phyloP scores from a whole-genome alignment of 2,113 vertebrate genomes.

The Leptobrachium ailaonicum region DNA sequence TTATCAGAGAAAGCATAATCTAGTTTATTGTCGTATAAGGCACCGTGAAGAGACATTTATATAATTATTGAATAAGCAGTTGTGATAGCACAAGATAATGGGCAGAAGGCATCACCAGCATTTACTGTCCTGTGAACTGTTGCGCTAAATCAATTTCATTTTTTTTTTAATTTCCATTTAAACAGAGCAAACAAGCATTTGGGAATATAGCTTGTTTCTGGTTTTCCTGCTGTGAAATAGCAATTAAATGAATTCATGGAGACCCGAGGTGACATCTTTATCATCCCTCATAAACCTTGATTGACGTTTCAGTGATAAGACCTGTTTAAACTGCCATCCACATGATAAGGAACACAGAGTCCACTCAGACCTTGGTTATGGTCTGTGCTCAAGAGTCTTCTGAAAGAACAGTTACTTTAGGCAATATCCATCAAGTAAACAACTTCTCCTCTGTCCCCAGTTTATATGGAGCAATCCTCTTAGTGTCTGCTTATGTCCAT shows the following conservation, averaged over 20 bases:
- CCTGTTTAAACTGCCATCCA: conserved; percentile 95
- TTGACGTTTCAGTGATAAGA: conserved; percentile 96
- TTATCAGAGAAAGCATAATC: conserved; percentile 54
- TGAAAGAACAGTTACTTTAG: conserved; percentile 33
- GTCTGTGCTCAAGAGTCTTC: conserved; percentile 50
- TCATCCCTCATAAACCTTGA: conserved; percentile 97
- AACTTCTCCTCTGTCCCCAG: conserved; percentile 9
- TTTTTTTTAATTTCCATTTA: conserved; percentile 8
- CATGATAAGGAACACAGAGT: conserved; percentile 79
- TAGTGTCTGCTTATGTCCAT: accelerated
- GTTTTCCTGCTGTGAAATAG: conserved; percentile 57
- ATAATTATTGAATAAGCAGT: conserved; percentile 88
- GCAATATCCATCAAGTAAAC: conserved; percentile 13
- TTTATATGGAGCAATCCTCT: not conserved
- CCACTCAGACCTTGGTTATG: conserved; percentile 61
- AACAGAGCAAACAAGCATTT: not conserved
- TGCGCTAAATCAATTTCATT: not conserved
- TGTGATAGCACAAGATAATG: conserved; percentile 67
- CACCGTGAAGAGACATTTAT: conserved; percentile 64
- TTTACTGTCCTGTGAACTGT: conserved; percentile 24
- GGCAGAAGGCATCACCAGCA: conserved; percentile 60
- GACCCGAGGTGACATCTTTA: conserved; percentile 84
- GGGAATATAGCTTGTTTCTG: conserved; percentile 56
- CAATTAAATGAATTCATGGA: conserved; percentile 74
- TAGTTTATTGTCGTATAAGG: conserved; percentile 71